phyloP scores from a whole-genome alignment of 1,140 invertebrate genomes.

The Monomorium pharaonis region DNA sequence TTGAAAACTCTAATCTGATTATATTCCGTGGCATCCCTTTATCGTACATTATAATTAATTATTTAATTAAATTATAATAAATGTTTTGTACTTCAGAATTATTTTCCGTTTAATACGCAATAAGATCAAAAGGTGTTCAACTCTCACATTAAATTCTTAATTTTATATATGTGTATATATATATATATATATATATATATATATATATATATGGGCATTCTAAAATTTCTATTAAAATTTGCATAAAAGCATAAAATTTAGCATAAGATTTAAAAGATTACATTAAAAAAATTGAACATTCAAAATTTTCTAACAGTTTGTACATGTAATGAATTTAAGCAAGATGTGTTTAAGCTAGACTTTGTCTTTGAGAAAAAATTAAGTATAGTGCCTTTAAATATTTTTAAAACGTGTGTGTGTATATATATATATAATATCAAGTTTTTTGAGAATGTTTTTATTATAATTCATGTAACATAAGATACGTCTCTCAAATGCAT shows the following conservation, averaged over 20 bases:
- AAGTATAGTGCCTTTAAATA: constrained; percentile 24
- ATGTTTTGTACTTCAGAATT: constrained; percentile 42
- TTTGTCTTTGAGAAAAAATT: neutral
- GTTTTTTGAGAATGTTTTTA: neutral
- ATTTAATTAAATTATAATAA: constrained; percentile 20
- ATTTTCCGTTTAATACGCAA: constrained; percentile 9
- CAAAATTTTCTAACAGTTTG: neutral
- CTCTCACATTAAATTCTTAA: neutral
- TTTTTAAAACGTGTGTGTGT: neutral
- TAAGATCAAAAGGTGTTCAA: neutral
- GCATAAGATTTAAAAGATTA: neutral
- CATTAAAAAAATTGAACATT: neutral
- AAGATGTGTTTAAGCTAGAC: neutral
- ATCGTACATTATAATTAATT: constrained; percentile 13
- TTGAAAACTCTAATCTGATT: neutral
- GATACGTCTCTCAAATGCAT: constrained; percentile 19
- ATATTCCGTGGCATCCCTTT: neutral
- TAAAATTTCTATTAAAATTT: constrained; percentile 11
- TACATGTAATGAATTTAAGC: neutral
- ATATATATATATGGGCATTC: neutral
- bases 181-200: too few species aligned
- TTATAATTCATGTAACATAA: constrained; percentile 1
- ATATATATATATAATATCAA: neutral
- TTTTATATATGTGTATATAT: too few species aligned
- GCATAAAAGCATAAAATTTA: neutral